phyloP scores from a whole-genome alignment of 2,113 vertebrate genomes.

The Pavo muticus region DNA sequence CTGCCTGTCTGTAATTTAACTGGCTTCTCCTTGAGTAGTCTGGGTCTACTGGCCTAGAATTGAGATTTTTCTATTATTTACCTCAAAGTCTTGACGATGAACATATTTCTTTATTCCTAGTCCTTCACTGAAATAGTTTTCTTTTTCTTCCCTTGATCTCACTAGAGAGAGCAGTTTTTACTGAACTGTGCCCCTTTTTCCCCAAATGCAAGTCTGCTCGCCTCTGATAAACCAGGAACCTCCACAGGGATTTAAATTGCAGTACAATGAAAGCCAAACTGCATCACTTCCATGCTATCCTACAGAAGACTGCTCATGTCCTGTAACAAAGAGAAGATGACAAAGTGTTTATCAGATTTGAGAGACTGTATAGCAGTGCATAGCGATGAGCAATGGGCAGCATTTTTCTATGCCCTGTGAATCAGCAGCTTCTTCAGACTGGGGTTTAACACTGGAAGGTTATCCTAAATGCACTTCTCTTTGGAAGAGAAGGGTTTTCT shows the following conservation, averaged over 20 bases:
- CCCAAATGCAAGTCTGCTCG: neutral
- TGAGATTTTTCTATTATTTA: neutral
- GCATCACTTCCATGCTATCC: constrained; percentile 9
- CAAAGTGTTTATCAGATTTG: constrained; percentile 50
- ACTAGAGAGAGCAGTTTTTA: neutral
- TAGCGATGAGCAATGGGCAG: constrained; percentile 27
- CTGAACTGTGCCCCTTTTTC: neutral
- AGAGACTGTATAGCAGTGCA: constrained; percentile 41
- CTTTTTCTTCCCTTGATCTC: neutral
- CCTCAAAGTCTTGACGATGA: neutral
- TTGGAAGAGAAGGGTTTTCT: neutral
- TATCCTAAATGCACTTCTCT: neutral
- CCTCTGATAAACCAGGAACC: neutral
- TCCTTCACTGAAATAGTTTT: neutral
- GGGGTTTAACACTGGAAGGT: neutral
- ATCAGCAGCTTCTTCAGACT: constrained; percentile 13
- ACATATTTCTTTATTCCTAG: neutral
- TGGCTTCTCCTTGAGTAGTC: neutral
- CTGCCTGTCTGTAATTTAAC: neutral
- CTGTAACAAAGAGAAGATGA: constrained; percentile 55
- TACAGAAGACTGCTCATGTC: neutral
- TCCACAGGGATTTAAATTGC: constrained; percentile 4
- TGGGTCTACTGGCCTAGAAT: neutral
- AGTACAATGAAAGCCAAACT: constrained; percentile 27
- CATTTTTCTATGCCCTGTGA: constrained; percentile 24